These are phyloP conservation scores for Cheilinus undulatus DNA, from an alignment of 2,113 vertebrate species.

Conservation along the genomic window DNA sequence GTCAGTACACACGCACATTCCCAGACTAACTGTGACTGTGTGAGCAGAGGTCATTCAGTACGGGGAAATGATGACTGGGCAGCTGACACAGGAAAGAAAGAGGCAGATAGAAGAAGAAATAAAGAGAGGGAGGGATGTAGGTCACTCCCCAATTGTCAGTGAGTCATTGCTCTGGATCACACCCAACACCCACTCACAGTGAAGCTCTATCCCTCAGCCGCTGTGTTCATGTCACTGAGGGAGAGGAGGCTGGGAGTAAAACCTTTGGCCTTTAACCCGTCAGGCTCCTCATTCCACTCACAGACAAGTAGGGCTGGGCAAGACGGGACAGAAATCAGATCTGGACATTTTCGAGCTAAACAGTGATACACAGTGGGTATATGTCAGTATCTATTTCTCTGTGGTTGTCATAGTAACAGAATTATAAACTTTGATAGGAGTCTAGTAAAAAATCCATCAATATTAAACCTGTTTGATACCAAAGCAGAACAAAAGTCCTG, in stretches of 20 bases:
- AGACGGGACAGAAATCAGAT: no score
- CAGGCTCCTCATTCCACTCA: constrained; percentile 56
- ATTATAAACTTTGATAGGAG: no score
- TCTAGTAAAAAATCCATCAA: no score
- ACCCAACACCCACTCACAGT: constrained; percentile 21
- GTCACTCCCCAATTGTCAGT: constrained; percentile 79
- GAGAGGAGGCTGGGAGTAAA: constrained; percentile 25
- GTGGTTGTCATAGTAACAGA: no score
- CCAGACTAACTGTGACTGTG: constrained; percentile 67
- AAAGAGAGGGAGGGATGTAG: constrained; percentile 73
- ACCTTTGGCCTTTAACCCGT: constrained; percentile 71
- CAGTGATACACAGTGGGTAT: no score
- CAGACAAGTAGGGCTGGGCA: no score
- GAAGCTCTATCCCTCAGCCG: constrained; percentile 17
- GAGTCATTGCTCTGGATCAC: constrained; percentile 74
- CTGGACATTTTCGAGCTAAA: no score
- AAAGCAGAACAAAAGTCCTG: no score
- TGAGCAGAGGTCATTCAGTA: constrained; percentile 68
- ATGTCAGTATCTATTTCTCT: no score
- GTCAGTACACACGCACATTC: constrained; percentile 66
- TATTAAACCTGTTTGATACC: no score
- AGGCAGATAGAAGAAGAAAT: constrained; percentile 71
- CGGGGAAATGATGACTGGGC: constrained; percentile 75
- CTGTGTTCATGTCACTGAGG: constrained; percentile 38
- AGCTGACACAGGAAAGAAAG: constrained; percentile 78